Percentiles rank a stretch among this genome's conserved stretches.
Evolutionary conservation across 2,113 vertebrate genomes (phyloP).

Genomic region (Chionomys nivalis): DNA sequence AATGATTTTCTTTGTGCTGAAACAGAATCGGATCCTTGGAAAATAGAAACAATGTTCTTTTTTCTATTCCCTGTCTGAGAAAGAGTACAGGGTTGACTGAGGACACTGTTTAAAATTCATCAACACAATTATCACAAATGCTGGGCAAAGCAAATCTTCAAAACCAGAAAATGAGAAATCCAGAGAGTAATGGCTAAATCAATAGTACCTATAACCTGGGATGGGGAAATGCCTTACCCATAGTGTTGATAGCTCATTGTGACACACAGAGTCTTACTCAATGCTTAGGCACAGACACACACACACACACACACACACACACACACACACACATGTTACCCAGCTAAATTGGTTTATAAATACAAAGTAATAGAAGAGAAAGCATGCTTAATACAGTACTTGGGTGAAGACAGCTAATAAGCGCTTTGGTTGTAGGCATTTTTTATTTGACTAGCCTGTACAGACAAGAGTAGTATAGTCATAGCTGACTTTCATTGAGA

Average conservation of each 20-base stretch:
- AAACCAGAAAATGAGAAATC: slow-evolving; percentile 79
- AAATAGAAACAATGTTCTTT: slow-evolving; percentile 63
- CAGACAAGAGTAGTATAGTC: neutral
- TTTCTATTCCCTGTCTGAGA: slow-evolving; percentile 42
- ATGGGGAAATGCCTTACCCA: slow-evolving; percentile 64
- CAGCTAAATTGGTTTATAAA: slow-evolving; percentile 60
- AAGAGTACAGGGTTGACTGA: slow-evolving; percentile 59
- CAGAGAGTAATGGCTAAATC: slow-evolving; percentile 84
- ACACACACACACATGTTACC: slow-evolving; percentile 32
- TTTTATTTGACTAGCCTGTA: neutral
- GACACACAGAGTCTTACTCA: slow-evolving; percentile 66
- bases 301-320: slow-evolving; percentile 51
- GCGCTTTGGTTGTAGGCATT: neutral
- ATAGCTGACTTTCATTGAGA: neutral
- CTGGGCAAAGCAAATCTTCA: slow-evolving; percentile 75
- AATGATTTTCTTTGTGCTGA: slow-evolving; percentile 50
- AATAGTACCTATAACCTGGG: slow-evolving; percentile 75
- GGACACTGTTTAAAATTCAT: slow-evolving; percentile 80
- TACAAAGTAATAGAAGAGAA: slow-evolving; percentile 1
- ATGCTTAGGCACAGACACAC: slow-evolving; percentile 62
- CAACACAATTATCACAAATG: slow-evolving; percentile 79
- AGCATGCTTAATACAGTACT: neutral
- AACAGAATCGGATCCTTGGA: slow-evolving; percentile 27
- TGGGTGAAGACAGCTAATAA: neutral
- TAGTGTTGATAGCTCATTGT: slow-evolving; percentile 79